Evolutionary conservation across 2,888 invertebrate species (phyloP), one percentile per base, ranked within the genome.

Genomic region (Napeogenes sylphis): DNA sequence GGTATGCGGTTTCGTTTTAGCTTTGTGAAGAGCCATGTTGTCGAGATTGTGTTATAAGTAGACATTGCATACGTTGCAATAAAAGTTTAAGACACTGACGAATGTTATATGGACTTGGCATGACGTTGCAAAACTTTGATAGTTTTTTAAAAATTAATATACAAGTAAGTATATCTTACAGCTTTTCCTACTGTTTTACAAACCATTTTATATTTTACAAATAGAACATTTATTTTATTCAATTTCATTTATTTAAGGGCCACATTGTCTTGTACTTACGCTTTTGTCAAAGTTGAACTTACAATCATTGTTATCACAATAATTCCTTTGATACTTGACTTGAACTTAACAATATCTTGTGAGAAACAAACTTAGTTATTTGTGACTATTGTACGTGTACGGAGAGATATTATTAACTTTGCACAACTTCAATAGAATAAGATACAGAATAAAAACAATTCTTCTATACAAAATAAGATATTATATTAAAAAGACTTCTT

Each of bases 81-180:
- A 87, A 85, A 88, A 88, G 78, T 88, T 87, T 78, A 78, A 80
- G 87, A 87, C 87, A 84, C 80, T 85, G 88, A 87, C 82, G 82
- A 84, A 89, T 89, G 83, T 83, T 83, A 83, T 83, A 82, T 79
- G 77, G 68, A 69, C 63, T 70, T 71, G 70, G 67, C 69, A 68
- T 61, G 64, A 53, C 61, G 58, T 62, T 64, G 58, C 45, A 33
- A 69, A 67, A 67, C 47, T 67, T 67, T 67, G 61, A 67, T 65
- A 60, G 64, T 62, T 67, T 65, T 61, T 63, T 63, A 56, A 67
- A 62, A 58, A 58, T 56, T 51, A 46, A 45, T 58, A 14, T 56
- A 64, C 58, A 56, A 56, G 46, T 56, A 56, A 56, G 46, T 56
- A 59, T 66, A 30, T 30, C 51, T 56, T 60, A 57, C 46, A 58